A percentile compares a stretch with the other conserved stretches of the same genome.
Evolutionary conservation across 1,140 invertebrate genomes (phyloP).

Genomic region (Cecropterus lyciades): DNA sequence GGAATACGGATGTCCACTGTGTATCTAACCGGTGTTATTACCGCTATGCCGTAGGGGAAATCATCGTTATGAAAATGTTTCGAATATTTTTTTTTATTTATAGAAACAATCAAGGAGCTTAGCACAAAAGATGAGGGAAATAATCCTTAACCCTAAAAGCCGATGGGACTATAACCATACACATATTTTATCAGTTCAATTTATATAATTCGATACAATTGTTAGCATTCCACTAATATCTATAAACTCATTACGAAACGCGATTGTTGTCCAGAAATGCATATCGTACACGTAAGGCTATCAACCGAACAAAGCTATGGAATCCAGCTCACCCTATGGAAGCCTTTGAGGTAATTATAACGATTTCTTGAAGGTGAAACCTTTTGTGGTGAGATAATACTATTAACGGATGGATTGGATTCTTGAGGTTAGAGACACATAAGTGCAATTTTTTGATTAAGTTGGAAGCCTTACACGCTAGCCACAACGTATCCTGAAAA

Average conservation of each 20-base stretch:
- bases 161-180: background rate
- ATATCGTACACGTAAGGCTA: slow-evolving; percentile 22
- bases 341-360: slow-evolving; percentile 28
- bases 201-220: background rate
- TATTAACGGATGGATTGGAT: slow-evolving; percentile 21
- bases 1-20: too few species aligned
- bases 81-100: too few species aligned
- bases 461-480: slow-evolving; percentile 16
- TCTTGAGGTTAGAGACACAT: slow-evolving; percentile 16
- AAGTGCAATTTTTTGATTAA: slow-evolving; percentile 16
- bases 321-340: slow-evolving; percentile 22
- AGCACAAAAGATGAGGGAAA: too few species aligned
- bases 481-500: slow-evolving; percentile 13
- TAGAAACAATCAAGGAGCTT: too few species aligned
- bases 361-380: slow-evolving; percentile 34
- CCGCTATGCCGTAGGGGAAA: too few species aligned
- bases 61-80: too few species aligned
- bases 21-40: too few species aligned
- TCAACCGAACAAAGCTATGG: slow-evolving; percentile 14
- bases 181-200: background rate
- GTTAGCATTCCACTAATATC: slow-evolving; percentile 8
- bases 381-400: slow-evolving; percentile 26
- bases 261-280: slow-evolving; percentile 23
- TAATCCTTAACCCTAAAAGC: too few species aligned
- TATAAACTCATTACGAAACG: slow-evolving; percentile 10